These are phyloP conservation scores for Iselma pallidipennis DNA, from an alignment of 2,888 invertebrate species.

Conservation along the genomic window DNA sequence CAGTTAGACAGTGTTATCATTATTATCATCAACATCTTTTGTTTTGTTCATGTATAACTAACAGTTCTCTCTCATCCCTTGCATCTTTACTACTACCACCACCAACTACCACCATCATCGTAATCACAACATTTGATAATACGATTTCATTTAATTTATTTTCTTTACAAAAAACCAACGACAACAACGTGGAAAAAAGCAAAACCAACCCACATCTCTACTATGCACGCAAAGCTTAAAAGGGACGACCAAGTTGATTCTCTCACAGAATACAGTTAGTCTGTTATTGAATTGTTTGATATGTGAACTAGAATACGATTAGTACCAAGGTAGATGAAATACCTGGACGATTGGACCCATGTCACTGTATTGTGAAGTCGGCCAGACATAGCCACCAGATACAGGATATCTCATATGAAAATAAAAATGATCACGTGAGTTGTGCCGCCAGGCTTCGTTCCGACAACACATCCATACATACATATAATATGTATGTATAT, in stretches of 20 bases:
- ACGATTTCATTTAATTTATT: no score
- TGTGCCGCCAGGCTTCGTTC: conserved; percentile 28
- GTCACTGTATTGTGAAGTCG: conserved; percentile 46
- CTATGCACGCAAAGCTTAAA: conserved; percentile 42
- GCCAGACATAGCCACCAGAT: conserved; percentile 50
- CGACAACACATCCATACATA: background rate
- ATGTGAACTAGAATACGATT: background rate
- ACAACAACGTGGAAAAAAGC: conserved; percentile 18
- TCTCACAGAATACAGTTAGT: conserved; percentile 27
- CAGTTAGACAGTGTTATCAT: background rate
- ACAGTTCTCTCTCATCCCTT: no score
- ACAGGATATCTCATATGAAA: conserved; percentile 47
- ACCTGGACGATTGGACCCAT: conserved; percentile 33
- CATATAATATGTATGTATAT: background rate
- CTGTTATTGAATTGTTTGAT: conserved; percentile 22
- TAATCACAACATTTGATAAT: no score
- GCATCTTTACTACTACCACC: no score
- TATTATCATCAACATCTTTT: background rate
- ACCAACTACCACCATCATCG: no score
- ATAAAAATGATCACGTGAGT: conserved; percentile 46
- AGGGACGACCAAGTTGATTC: conserved; percentile 40
- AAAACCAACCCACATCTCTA: conserved; percentile 28
- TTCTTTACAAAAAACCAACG: conserved; percentile 41
- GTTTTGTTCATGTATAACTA: background rate
- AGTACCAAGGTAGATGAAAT: background rate